Base-by-base conservation (phyloP, 2,113 vertebrate species). In the Larimichthys polyactis region DNA sequence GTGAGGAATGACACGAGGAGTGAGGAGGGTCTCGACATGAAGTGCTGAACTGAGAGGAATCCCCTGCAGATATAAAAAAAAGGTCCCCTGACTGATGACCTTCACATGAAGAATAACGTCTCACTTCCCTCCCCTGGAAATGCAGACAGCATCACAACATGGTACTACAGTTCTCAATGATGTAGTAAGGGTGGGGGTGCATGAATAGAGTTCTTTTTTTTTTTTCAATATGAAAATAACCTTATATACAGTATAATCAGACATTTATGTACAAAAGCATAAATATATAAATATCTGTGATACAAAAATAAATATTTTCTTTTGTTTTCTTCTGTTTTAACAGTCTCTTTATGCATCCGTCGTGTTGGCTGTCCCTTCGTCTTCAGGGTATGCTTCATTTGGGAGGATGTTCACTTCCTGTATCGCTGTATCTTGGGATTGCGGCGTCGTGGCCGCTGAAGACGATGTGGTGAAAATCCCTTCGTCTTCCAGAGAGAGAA, bases 221-320 rank as follows among this genome's bases (percentile, higher is more conserved):
- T 91, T 94, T 91, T 94, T 89, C 91, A 90, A 92, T 94, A 94
- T 91, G 92, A 95, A 96, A 90, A 93, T 91, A 91, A 91, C 87
- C 91, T 92, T 95, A 90, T 97, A 94, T 96, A 94, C 94, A 96
- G 94, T 93, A 93, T 94, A 95, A 95, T 91, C 95, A 95, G 95
- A 96, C 95, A 95, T 92, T 92, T 97, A 98, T 99, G 96, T 98
- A 98, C 97, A 99, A 95, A 95, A 94, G 95, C 95, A 99, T 99
- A 99, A 99, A 99, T 99, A 99, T 96, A 99, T 99, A 99, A 99
- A 99, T 94, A 93, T 93, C 93, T 95, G 95, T 97, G 94, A 97
- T 99, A 99, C 95, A 99, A 99, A 99, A 99, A 99, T 99, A 99
- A 98, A 99, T 97, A 98, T 94, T 94, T 95, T 93, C 95, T 95